Evolutionary conservation across 2,888 invertebrate species (phyloP).

Genomic region (Scaptomyza polygonia): DNA sequence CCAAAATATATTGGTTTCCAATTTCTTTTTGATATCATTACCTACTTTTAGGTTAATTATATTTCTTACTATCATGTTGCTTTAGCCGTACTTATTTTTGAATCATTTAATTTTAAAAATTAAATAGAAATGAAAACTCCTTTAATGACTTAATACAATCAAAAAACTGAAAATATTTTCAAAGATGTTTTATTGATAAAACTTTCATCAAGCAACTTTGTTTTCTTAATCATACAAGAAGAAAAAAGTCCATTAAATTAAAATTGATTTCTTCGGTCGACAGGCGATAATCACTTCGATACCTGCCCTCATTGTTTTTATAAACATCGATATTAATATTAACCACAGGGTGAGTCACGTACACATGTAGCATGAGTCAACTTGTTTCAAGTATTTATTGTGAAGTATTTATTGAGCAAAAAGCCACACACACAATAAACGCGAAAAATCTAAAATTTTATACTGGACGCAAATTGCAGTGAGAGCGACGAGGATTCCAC

Average conservation of each 20-base stretch:
- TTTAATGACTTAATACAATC: constrained; percentile 43
- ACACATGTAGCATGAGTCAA: constrained; percentile 37
- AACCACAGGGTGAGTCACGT: constrained; percentile 34
- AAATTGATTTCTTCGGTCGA: not conserved
- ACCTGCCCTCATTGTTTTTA: not conserved
- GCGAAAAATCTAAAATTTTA: constrained; percentile 25
- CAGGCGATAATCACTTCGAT: constrained; percentile 10
- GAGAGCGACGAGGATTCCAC: constrained; percentile 47
- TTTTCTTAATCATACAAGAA: not conserved
- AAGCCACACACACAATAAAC: constrained; percentile 42
- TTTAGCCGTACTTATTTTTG: constrained; percentile 67
- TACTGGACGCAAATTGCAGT: constrained; percentile 51
- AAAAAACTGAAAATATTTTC: constrained; percentile 6
- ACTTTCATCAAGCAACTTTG: not conserved
- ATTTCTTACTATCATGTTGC: constrained; percentile 31
- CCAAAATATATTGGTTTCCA: constrained; percentile 8
- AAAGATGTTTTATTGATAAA: constrained; percentile 7
- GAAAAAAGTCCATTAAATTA: constrained; percentile 1
- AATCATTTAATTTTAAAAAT: constrained; percentile 56
- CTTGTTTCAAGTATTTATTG: constrained; percentile 37
- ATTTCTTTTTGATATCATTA: constrained; percentile 10
- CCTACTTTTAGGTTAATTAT: not conserved
- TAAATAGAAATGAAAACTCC: constrained; percentile 55
- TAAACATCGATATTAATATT: constrained; percentile 29
- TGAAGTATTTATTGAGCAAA: constrained; percentile 6